Base-by-base conservation (phyloP, 2,797 vertebrate species). In the Podargus strigoides region DNA sequence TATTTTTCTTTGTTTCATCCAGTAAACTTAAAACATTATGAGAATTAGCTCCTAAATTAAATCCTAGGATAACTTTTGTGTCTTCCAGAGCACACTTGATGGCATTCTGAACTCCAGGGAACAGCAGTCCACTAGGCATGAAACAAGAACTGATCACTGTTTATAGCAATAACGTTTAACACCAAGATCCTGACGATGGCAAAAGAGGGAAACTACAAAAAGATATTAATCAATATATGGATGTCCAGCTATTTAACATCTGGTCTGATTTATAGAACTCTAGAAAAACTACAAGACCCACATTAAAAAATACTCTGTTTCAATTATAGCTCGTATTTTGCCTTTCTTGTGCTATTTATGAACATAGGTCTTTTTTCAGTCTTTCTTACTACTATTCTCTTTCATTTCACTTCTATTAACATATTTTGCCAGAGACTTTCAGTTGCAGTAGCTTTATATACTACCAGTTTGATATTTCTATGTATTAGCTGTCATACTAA, bases 401-500 rank as follows among this genome's bases (percentile, higher is more conserved):
- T 95, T 90, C 12, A 84, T 32, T 90, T 93, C 19, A 80, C 60
- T 93, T 21, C 32, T 75, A 52, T 60, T 84, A 87, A 82, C 20
- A 24, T 24, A 30, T 79, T 89, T 90, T 90, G 34, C 77, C 79
- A 94, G 79, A 92, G 90, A 91, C 32, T 28, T 56, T 77, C 30
- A 32, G 20, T 53, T 85, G 9, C 72, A 84, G 93, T 52, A 90
- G 41, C 28, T 34, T 84, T 89, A 41, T 60, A 77, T 84, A 63
- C 39, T 62, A 91, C 72, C 34, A 49, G 36, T 46, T 88, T 94
- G 56, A 49, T 91, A 90, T 82, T 87, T 17, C 49, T 76, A 24
- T 52, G n/a, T 60, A 91, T 96, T 93, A 96, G 41, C 67, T 95
- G 87, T 94, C 94, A 87, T 50, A 42, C 15, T 82, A 85, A 97